These are phyloP conservation scores for Athrips mouffetella DNA, from an alignment of 2,888 invertebrate species.

Conservation along the genomic window DNA sequence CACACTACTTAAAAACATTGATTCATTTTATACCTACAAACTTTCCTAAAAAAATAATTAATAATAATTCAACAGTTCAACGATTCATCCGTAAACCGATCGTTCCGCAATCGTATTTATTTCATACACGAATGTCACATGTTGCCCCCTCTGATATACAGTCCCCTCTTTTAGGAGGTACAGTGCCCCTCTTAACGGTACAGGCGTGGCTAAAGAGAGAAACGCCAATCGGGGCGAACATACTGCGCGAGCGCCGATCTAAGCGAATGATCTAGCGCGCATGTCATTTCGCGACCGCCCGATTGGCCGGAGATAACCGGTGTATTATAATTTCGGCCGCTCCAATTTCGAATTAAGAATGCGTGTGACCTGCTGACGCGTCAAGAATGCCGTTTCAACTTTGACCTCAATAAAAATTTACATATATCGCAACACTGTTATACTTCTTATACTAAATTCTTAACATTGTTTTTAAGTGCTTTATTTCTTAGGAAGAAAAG, in stretches of 20 bases:
- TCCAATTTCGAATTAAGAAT: constrained; percentile 44
- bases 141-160: constrained; percentile 62
- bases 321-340: constrained; percentile 54
- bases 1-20: too few relatives aligned
- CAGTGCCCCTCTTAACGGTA: constrained; percentile 74
- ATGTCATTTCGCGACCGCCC: constrained; percentile 70
- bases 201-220: constrained; percentile 66
- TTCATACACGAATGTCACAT: constrained; percentile 61
- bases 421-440: too few relatives aligned
- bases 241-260: constrained; percentile 56
- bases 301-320: constrained; percentile 65
- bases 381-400: constrained; percentile 36
- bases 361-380: constrained; percentile 39
- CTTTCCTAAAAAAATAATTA: too few relatives aligned
- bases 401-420: constrained; percentile 54
- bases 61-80: too few relatives aligned
- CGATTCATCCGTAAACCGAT: too few relatives aligned
- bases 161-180: constrained; percentile 66
- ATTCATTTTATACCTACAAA: too few relatives aligned
- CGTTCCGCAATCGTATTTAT: constrained; percentile 42
- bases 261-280: constrained; percentile 74
- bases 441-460: too few relatives aligned
- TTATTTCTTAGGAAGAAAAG: neutral
- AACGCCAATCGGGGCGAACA: constrained; percentile 70
- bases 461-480: neutral